Base-by-base conservation (phyloP, 2,797 vertebrate species). In the Discoglossus pictus region DNA sequence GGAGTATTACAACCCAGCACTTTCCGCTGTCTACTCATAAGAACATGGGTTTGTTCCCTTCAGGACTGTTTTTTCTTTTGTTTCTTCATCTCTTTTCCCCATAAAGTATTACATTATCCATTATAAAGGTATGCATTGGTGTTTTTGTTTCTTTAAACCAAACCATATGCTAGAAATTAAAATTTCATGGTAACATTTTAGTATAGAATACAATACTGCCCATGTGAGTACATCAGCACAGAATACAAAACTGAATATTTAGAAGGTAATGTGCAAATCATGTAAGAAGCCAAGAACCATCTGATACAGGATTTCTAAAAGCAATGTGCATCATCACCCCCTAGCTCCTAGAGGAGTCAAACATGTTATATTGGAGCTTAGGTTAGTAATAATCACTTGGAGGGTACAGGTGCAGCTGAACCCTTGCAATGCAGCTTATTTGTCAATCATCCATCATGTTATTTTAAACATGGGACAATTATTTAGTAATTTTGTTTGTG, bases 381-480 rank as follows among this genome's bases (percentile, higher is more conserved):
- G 18, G 34, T 55, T 43, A 25, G 36, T 18, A 18, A 13, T 39
- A 11, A 16, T 59, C 21, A 42, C 51, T 62, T 62, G 67, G 56
- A 48, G 51, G 50, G 43, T 38, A 35, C 60, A 24, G 25, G 46
- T 52, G 38, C 18, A 42, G 40, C 25, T 52, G 42, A 39, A 43
- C 52, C 43, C 25, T 51, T 64, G 44, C 61, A 44, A 55, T 70
- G 68, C 59, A 63, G 60, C 51, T 56, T 50, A 38, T 48, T 50
- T 58, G 27, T 70, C 61, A 52, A 34, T 71, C 61, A 71, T 71
- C 35, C 52, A 55, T 70, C 68, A 64, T 71, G 61, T 71, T 64
- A 71, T 71, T 71, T 64, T 71, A 38, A 64, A 71, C 68, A 71
- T 71, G 68, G 53, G 61, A 38, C 53, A 59, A 44, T 20, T 51